Conservation (phyloP, 2,113 vertebrate genomes). For the Synodontis membranacea region DNA sequence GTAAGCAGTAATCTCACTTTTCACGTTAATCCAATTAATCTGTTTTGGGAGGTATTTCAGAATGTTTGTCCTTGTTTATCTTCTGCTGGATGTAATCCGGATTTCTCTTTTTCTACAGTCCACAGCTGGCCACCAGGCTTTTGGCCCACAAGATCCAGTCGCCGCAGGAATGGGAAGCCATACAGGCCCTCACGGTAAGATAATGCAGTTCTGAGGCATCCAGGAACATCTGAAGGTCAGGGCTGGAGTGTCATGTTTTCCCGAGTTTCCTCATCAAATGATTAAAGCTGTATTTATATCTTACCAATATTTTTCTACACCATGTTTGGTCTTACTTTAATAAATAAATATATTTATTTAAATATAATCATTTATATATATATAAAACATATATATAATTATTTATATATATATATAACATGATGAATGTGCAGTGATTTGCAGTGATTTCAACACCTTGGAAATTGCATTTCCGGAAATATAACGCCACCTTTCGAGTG, state of each 20-base stretch:
- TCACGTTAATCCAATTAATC: background rate
- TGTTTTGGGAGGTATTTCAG: background rate
- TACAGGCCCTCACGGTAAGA: conserved; percentile 91
- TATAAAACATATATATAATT: too few species aligned
- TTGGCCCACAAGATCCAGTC: conserved; percentile 98
- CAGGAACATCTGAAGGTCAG: background rate
- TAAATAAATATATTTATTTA: too few species aligned
- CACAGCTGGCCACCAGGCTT: conserved; percentile 90
- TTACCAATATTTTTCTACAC: background rate
- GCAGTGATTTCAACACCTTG: too few species aligned
- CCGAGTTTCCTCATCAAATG: background rate
- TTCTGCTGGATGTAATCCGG: background rate
- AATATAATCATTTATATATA: too few species aligned
- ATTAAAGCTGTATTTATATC: background rate
- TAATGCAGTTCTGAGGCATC: background rate
- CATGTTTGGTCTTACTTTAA: background rate
- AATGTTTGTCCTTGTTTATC: background rate
- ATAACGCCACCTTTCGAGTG: background rate
- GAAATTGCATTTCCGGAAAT: background rate
- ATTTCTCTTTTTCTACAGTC: conserved; percentile 71
- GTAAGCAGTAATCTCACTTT: background rate
- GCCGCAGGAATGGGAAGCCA: conserved; percentile 96
- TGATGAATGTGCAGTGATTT: too few species aligned
- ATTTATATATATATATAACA: too few species aligned
- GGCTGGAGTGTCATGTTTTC: background rate